These are phyloP conservation scores for Menura novaehollandiae DNA, from an alignment of 2,113 vertebrate genomes.

Conservation along the genomic window DNA sequence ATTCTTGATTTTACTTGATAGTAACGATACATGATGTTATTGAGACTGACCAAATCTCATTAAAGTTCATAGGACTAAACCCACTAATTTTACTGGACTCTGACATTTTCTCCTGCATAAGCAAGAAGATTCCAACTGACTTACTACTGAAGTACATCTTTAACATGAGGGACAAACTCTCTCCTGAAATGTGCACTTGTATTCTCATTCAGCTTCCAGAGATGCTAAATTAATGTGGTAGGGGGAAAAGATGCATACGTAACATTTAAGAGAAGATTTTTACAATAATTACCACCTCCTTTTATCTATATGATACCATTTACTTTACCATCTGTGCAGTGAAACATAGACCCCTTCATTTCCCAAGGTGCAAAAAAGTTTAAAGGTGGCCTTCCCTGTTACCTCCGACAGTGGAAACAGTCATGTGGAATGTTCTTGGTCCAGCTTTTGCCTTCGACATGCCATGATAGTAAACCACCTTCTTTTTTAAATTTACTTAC, in stretches of 20 bases:
- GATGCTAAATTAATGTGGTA: background rate
- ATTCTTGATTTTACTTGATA: background rate
- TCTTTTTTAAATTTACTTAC: background rate
- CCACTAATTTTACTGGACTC: background rate
- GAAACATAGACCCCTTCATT: background rate
- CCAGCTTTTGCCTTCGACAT: background rate
- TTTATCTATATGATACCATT: background rate
- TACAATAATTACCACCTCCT: background rate
- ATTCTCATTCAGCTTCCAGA: background rate
- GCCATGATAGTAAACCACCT: background rate
- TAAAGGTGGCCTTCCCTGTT: background rate
- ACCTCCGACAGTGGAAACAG: background rate
- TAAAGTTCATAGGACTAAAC: background rate
- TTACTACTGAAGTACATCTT: background rate
- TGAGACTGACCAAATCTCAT: background rate
- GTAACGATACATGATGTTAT: background rate
- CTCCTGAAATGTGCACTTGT: fast-evolving
- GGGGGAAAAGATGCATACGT: background rate
- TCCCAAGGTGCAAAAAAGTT: background rate
- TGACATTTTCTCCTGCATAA: background rate
- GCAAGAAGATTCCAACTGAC: background rate
- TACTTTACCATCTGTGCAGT: background rate
- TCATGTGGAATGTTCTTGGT: background rate
- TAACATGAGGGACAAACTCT: background rate
- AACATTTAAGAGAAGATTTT: background rate